A percentile compares a stretch with the other conserved stretches of the same genome.
Conservation (phyloP, 2,797 vertebrate genomes). For the Xiphophorus birchmanni region DNA sequence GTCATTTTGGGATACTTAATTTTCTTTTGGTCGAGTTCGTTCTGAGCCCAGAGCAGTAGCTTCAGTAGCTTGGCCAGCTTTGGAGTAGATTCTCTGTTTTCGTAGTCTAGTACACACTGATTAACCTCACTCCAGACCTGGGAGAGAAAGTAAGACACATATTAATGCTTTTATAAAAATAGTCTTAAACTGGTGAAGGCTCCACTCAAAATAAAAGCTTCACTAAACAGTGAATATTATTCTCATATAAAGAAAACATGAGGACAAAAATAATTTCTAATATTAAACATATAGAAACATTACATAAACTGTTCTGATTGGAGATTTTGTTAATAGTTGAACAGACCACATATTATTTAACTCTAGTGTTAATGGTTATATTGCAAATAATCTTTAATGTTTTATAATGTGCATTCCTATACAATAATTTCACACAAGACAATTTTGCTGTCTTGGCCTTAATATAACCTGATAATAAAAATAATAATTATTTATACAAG, state of each 20-base stretch:
- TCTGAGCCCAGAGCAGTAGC: constrained; percentile 98
- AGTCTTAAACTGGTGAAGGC: background rate
- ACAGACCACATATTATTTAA: background rate
- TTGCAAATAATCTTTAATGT: background rate
- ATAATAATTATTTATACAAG: background rate
- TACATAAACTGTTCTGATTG: background rate
- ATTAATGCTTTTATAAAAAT: constrained; percentile 12
- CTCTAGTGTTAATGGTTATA: background rate
- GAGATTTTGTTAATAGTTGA: background rate
- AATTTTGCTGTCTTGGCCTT: background rate
- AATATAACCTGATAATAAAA: background rate
- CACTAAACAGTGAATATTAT: background rate
- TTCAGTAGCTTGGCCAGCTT: constrained; percentile 98
- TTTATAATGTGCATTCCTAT: background rate
- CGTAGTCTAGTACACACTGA: constrained; percentile 96
- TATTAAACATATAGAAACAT: background rate
- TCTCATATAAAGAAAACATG: background rate
- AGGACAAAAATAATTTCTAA: background rate
- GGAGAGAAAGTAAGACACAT: constrained; percentile 36
- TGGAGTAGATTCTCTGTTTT: constrained; percentile 97
- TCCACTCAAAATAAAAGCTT: background rate
- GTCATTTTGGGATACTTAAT: constrained; percentile 99
- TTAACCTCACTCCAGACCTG: constrained; percentile 99
- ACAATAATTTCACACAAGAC: background rate
- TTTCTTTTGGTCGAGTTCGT: constrained; percentile 99